phyloP scores from a whole-genome alignment of 2,888 invertebrate genomes.

The Chrysolina haemoptera region DNA sequence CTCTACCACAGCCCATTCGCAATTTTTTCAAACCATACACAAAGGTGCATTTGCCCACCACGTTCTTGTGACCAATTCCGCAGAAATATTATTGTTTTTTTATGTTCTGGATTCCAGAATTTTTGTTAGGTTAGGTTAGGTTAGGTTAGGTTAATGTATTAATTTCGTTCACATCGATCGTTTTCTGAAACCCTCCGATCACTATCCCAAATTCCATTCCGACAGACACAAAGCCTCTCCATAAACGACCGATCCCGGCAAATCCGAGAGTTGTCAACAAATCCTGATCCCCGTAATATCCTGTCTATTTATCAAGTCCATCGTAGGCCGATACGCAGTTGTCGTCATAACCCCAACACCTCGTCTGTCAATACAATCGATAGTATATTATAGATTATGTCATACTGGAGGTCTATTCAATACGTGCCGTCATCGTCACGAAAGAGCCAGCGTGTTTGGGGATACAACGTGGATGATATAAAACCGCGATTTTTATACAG shows the following conservation, averaged over 20 bases:
- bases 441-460: neutral
- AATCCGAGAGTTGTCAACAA: constrained; percentile 5
- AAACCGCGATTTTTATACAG: neutral
- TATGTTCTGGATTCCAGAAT: too few species aligned
- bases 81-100: too few species aligned
- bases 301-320: neutral
- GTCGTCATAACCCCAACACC: neutral
- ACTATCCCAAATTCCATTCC: neutral
- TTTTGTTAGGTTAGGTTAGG: too few species aligned
- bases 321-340: constrained; percentile 1
- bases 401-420: neutral
- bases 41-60: too few species aligned
- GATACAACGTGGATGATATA: neutral
- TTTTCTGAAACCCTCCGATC: neutral
- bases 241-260: neutral
- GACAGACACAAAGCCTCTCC: neutral
- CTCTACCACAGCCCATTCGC: too few species aligned
- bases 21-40: too few species aligned
- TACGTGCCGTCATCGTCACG: neutral
- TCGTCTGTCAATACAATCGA: neutral
- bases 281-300: neutral
- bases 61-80: too few species aligned
- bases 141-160: too few species aligned
- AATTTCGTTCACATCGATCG: neutral
- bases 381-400: constrained; percentile 5